Evolutionary conservation across 2,113 vertebrate species (phyloP).

Genomic region (Hirundichthys speculiger): DNA sequence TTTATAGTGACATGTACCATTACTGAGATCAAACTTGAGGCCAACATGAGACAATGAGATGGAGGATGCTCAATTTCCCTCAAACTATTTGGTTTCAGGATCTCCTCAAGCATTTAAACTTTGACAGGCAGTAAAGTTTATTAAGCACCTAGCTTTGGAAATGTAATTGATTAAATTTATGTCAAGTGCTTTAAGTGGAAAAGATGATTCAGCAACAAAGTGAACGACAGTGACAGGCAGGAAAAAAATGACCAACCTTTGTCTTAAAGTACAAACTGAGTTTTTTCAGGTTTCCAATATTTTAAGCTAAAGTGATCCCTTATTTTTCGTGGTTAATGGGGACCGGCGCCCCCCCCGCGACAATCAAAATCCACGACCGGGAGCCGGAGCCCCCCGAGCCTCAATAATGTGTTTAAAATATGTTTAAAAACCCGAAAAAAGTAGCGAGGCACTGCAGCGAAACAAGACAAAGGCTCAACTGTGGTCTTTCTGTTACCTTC

Average conservation of each 20-base stretch:
- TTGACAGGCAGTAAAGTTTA: constrained; percentile 66
- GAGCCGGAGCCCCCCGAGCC: too few relatives aligned
- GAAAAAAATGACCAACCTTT: background rate
- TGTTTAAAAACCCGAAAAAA: too few relatives aligned
- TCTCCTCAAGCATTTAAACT: constrained; percentile 71
- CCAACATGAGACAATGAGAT: constrained; percentile 36
- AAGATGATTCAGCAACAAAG: constrained; percentile 33
- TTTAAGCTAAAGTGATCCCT: too few relatives aligned
- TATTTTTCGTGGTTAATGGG: too few relatives aligned
- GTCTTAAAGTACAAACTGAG: too few relatives aligned
- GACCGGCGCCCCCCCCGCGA: too few relatives aligned
- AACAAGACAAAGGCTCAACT: too few relatives aligned
- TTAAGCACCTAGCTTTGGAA: constrained; percentile 61
- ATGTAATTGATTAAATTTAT: constrained; percentile 58
- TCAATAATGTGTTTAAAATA: too few relatives aligned
- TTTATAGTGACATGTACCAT: background rate
- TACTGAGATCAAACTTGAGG: constrained; percentile 8
- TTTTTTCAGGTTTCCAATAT: too few relatives aligned
- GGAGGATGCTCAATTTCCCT: constrained; percentile 34
- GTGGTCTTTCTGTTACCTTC: too few relatives aligned
- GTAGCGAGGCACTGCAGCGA: too few relatives aligned
- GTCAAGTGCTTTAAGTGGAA: constrained; percentile 41
- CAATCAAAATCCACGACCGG: too few relatives aligned
- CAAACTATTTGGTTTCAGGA: constrained; percentile 57
- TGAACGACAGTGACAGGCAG: constrained; percentile 18